These are phyloP conservation scores for Drosophila mayaguana DNA, from an alignment of 2,888 invertebrate genomes.

Conservation along the genomic window DNA sequence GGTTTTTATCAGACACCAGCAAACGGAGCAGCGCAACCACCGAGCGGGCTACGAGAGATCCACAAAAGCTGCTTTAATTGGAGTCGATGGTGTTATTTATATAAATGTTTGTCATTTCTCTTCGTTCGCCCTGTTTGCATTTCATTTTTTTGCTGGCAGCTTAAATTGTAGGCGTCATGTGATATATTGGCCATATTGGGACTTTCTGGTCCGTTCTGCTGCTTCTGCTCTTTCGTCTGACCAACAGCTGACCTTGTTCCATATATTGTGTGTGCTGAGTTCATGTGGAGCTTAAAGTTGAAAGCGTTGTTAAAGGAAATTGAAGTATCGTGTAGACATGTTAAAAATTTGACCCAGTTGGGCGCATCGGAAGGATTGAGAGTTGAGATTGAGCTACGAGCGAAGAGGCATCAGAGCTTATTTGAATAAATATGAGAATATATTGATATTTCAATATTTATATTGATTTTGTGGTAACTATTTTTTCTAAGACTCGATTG, in stretches of 20 bases:
- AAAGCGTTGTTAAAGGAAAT: constrained; percentile 51
- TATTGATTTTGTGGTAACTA: background rate
- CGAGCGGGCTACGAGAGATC: constrained; percentile 4
- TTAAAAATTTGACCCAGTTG: constrained; percentile 47
- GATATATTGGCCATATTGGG: constrained; percentile 73
- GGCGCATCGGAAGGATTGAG: constrained; percentile 17
- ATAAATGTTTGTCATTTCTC: constrained; percentile 81
- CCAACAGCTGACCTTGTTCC: constrained; percentile 55
- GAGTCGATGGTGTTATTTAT: constrained; percentile 80
- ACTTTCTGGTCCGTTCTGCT: constrained; percentile 14
- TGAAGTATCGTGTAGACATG: constrained; percentile 48
- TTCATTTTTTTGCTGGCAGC: constrained; percentile 75
- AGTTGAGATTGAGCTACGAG: background rate
- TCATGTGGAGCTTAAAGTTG: constrained; percentile 48
- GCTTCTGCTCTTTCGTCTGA: constrained; percentile 19
- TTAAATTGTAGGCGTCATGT: constrained; percentile 77
- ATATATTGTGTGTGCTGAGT: constrained; percentile 15
- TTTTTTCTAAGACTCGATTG: background rate
- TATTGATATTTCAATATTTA: background rate
- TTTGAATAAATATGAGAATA: background rate
- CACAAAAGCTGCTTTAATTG: constrained; percentile 69
- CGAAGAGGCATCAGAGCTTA: background rate
- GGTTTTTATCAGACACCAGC: constrained; percentile 76
- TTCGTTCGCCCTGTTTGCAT: constrained; percentile 73
- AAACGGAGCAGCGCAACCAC: constrained; percentile 27